Evolutionary conservation across 2,113 vertebrate genomes (phyloP).

Genomic region (Theristicus caerulescens): DNA sequence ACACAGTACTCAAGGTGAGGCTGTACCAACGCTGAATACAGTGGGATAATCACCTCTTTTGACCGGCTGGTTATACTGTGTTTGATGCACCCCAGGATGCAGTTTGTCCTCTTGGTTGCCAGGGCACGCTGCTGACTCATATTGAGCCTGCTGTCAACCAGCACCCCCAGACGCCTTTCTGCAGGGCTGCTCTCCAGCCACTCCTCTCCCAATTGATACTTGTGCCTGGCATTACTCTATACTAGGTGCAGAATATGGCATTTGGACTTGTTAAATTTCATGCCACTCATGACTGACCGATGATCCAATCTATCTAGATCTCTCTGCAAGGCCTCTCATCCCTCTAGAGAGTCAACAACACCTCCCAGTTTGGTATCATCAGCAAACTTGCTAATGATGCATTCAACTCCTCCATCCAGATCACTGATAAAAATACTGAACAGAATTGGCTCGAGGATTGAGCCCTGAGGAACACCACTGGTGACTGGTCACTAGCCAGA

Average conservation of each 20-base stretch:
- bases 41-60: neutral
- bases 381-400: neutral
- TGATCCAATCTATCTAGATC: neutral
- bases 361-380: neutral
- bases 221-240: rapidly evolving
- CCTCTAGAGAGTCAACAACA: neutral
- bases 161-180: neutral
- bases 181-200: neutral
- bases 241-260: neutral
- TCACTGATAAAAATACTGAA: neutral
- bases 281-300: neutral
- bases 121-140: neutral
- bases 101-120: neutral
- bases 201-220: neutral
- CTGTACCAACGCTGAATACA: neutral
- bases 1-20: neutral
- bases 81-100: neutral
- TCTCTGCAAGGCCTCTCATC: neutral
- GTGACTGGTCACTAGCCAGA: neutral
- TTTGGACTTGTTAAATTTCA: neutral
- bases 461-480: neutral
- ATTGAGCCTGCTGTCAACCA: rapidly evolving
- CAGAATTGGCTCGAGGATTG: rapidly evolving
- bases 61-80: neutral
- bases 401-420: too few relatives aligned